phyloP scores from a whole-genome alignment of 2,888 invertebrate species.

The Sarcophaga caerulescens region DNA sequence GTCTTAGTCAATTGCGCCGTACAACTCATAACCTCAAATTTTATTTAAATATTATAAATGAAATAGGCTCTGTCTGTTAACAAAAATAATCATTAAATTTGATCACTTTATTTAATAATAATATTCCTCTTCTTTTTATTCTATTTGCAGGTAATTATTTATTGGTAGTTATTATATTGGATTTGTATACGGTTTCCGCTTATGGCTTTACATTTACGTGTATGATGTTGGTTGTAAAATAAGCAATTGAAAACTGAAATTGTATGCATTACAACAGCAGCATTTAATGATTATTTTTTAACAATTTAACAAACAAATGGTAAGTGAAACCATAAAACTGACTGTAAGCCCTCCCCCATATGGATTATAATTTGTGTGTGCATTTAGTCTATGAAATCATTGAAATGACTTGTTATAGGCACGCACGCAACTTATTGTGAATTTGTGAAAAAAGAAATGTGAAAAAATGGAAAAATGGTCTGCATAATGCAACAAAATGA shows the following conservation, averaged over 20 bases:
- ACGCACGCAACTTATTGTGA: slow-evolving; percentile 26
- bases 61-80: too few relatives aligned
- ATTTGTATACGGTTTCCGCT: not conserved
- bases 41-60: too few relatives aligned
- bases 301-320: slow-evolving; percentile 29
- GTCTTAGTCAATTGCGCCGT: fast-evolving
- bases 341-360: not conserved
- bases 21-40: too few relatives aligned
- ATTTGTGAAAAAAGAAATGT: slow-evolving; percentile 21
- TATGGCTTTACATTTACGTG: too few relatives aligned
- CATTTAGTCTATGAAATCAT: slow-evolving; percentile 36
- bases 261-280: not conserved
- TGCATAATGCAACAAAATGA: too few relatives aligned
- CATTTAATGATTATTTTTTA: too few relatives aligned
- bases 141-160: slow-evolving; percentile 65
- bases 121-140: slow-evolving; percentile 10
- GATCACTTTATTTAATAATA: slow-evolving; percentile 13
- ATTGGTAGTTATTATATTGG: not conserved
- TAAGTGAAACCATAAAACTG: slow-evolving; percentile 44
- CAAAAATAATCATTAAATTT: not conserved
- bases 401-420: slow-evolving; percentile 16
- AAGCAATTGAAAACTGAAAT: not conserved
- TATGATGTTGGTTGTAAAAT: not conserved
- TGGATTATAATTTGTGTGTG: not conserved
- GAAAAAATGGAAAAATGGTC: not conserved